Base-by-base conservation (phyloP, 2,888 invertebrate species). In the Ecdyonurus torrentis region DNA sequence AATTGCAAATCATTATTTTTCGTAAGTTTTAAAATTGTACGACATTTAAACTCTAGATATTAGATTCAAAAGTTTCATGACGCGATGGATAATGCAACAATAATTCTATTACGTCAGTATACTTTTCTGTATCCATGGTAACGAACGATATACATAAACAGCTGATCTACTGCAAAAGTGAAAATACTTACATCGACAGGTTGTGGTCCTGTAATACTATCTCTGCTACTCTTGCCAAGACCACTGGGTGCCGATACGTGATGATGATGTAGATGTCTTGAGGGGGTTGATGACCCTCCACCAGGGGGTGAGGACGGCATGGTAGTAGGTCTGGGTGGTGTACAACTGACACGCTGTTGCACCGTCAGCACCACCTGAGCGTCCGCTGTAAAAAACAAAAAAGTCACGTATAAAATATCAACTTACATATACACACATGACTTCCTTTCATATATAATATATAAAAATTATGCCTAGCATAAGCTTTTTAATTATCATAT, bases 151-250 rank as follows among this genome's bases (percentile, higher is more conserved):
- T n/a, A n/a, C n/a, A n/a, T n/a, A n/a, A n/a, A n/a, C n/a, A n/a
- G n/a, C n/a, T n/a, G n/a, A n/a, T n/a, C n/a, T n/a, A n/a, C n/a
- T n/a, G n/a, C n/a, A n/a, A n/a, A n/a, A n/a, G n/a, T n/a, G 50
- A n/a, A 23, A 58, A 65, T 71, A 83, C 87, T 87, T 77, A 93
- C 93, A 77, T 92, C 90, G 67, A 92, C 93, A 58, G 91, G 91
- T 69, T 88, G 85, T 0, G 91, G 91, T 59, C 86, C 87, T 22
- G 91, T 91, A 71, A 91, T 90, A 61, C 87, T 83, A 66, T 70
- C 71, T 52, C 67, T 64, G 69, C 82, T 77, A 70, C 79, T 75
- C 59, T 72, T 71, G 64, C 60, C 52, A 23, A 58, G 25, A 63
- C 63, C 19, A 65, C 69, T 66, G 70, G 75, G 68, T 67, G 74